Conservation (phyloP, 2,888 invertebrate genomes). For the Lordiphosa fenestrarum region DNA sequence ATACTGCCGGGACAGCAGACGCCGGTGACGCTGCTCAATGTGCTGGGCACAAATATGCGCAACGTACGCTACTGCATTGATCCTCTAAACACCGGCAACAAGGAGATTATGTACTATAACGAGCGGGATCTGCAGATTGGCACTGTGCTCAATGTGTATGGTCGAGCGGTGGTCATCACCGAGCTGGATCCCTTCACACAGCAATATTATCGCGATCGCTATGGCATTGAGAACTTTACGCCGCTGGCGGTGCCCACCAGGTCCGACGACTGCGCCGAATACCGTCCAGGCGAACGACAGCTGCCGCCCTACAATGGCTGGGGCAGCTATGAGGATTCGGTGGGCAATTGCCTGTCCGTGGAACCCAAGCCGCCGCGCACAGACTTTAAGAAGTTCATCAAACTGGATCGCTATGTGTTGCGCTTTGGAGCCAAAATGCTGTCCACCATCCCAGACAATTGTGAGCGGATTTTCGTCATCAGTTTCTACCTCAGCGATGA, state of each 20-base stretch:
- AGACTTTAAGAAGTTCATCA: conserved; percentile 90
- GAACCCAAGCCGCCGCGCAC: conserved; percentile 88
- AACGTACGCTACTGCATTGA: conserved; percentile 83
- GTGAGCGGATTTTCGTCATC: conserved; percentile 88
- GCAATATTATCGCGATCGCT: conserved; percentile 86
- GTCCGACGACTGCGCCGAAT: conserved; percentile 49
- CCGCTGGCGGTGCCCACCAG: conserved; percentile 66
- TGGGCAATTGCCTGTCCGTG: conserved; percentile 91
- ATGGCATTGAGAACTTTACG: conserved; percentile 78
- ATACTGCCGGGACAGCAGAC: conserved; percentile 81
- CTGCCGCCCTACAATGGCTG: conserved; percentile 95
- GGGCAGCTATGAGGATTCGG: conserved; percentile 93
- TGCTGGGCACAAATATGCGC: conserved; percentile 82
- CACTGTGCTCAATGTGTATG: conserved; percentile 89
- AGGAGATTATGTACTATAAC: conserved; percentile 75
- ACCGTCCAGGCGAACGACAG: conserved; percentile 45
- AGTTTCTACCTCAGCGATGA: conserved; percentile 91
- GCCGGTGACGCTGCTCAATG: conserved; percentile 83
- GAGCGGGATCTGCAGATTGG: conserved; percentile 90
- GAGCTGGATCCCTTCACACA: conserved; percentile 93
- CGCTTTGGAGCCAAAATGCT: conserved; percentile 90
- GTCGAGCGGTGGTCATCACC: conserved; percentile 89
- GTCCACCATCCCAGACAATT: conserved; percentile 85
- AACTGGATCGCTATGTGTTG: conserved; percentile 88
- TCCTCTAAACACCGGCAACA: conserved; percentile 82